Base-by-base conservation (phyloP, 2,797 vertebrate species). In the Mastacembelus armatus region DNA sequence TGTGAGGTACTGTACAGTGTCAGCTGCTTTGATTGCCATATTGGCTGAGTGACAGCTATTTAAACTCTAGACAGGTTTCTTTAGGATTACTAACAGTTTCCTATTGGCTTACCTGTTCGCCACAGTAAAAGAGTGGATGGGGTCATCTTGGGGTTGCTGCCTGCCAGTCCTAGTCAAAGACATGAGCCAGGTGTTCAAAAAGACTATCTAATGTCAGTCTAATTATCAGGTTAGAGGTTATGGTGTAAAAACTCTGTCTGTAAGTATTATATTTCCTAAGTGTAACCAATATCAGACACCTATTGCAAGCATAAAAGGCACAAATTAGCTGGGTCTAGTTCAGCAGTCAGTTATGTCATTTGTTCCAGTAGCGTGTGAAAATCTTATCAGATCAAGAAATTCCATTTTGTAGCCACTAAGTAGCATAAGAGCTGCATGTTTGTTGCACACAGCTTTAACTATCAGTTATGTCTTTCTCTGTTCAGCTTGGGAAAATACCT, bases 101-200 rank as follows among this genome's bases (percentile, higher is more conserved):
- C 47, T 45, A 38, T 67, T 71, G 66, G 65, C 80, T 87, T 83
- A 91, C 89, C 86, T 89, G 85, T 78, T 80, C 51, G n/a, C n/a
- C n/a, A 26, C 50, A 66, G 66, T 11, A 12, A 39, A 39, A 61
- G 35, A 56, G 65, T 67, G 76, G 83, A 77, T 26, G 78, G 78
- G 44, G 70, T 79, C 84, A 52, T 47, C 58, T 36, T 5, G 22
- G 61, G 65, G 59, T 60, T 66, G 67, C 63, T 0, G 35, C 50
- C 77, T 78, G 59, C 60, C 68, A 59, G 33, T 72, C 71, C 60
- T 74, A 75, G 24, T 81, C 62, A 87, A 84, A 85, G 78, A 86
- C 62, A 73, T 50, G n/a, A n/a, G n/a, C n/a, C n/a, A 24, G 27
- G 48, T 59, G 45, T 71, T 72, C 38, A 77, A 49, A 49, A n/a